Evolutionary conservation across 2,797 vertebrate genomes (phyloP), one percentile per base, ranked within the genome.

Genomic region (Spheniscus humboldti): DNA sequence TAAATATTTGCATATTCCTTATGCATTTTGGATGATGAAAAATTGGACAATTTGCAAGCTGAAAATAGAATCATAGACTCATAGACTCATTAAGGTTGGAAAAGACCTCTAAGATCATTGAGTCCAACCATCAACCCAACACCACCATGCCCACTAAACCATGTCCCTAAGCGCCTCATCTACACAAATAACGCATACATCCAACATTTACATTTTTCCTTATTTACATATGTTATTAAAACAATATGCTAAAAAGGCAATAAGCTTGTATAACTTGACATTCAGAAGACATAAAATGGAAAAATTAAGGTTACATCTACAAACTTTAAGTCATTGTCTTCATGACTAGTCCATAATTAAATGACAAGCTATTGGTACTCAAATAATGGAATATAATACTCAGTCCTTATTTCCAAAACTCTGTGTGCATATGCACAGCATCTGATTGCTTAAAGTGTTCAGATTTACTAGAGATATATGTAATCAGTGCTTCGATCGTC

Each of bases 1-100:
- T 90, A 96, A 97, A 90, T 96, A 97, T 97, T 97, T 97, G 68
- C 71, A 95, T 96, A 96, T 92, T 97, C 86, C 53, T 92, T 96
- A 39, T 62, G 41, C 20, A 71, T 91, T 91, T 91, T 80, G 13
- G 20, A 91, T 94, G 6, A 74, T 81, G 64, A 92, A 96, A 94
- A 94, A 95, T 48, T 66, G 43, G 13, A 37, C 11, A 87, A 85
- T 96, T 86, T 95, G 27, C 52, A 93, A 84, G 18, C 17, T 91
- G 79, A 95, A 97, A 95, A 92, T 39, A 39, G 39, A 39, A 39
- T 39, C 37, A 11, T 39, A 39, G 37, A 39, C 5, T 39, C 37
- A 39, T 39, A 39, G 11, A 39, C 11, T 39, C 39, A 39, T 39
- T 39, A 39, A 39, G 39, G 39, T 39, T 39, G 39, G 39, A 39